A percentile compares a stretch with the other conserved stretches of the same genome.
Evolutionary conservation across 2,113 vertebrate genomes (phyloP).

Genomic region (Spheniscus mendiculus): DNA sequence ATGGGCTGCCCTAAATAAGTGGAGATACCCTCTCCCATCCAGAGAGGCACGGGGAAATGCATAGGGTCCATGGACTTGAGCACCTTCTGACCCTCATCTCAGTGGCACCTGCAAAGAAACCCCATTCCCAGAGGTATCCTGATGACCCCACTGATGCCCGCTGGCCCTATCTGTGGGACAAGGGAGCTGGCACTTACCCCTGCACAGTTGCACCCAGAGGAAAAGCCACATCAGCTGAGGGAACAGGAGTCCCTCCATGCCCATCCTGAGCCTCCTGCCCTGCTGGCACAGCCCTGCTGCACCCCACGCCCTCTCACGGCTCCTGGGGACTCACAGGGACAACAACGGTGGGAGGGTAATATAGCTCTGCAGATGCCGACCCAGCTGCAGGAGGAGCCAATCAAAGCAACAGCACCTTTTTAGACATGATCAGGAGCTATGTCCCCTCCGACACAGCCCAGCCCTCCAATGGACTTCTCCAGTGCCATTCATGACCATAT

Average conservation of each 20-base stretch:
- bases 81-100: background rate
- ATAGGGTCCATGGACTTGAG: background rate
- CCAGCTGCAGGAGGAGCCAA: background rate
- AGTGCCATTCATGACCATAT: background rate
- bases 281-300: background rate
- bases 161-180: too few relatives aligned
- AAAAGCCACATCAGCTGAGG: background rate
- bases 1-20: too few relatives aligned
- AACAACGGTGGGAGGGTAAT: accelerated
- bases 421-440: background rate
- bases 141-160: accelerated
- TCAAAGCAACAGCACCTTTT: background rate
- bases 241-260: accelerated
- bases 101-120: background rate
- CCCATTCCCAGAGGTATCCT: too few relatives aligned
- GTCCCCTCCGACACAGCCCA: background rate
- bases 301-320: background rate
- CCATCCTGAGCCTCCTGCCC: background rate
- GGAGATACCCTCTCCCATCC: background rate
- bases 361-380: background rate
- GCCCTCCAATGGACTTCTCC: background rate
- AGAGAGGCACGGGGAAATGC: too few relatives aligned
- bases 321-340: background rate
- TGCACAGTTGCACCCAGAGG: background rate
- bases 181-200: background rate